Evolutionary conservation across 2,113 vertebrate species (phyloP).

Genomic region (Cebidichthys violaceus): DNA sequence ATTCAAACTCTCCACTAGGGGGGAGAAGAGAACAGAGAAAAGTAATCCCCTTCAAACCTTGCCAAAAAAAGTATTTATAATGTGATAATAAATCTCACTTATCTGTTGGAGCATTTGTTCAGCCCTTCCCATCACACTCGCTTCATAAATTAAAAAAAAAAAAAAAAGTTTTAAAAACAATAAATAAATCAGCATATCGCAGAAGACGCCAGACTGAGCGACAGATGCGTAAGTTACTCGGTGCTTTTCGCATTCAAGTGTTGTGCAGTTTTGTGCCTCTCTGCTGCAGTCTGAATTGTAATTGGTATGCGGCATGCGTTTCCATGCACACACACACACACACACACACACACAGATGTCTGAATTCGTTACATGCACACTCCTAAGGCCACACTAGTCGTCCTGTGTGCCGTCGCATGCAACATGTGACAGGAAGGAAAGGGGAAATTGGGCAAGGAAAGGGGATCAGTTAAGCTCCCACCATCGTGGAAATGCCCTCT

Average conservation of each 20-base stretch:
- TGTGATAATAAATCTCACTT: slow-evolving; percentile 12
- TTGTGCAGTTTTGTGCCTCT: neutral
- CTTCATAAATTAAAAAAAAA: neutral
- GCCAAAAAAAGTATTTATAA: neutral
- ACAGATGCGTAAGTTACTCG: slow-evolving; percentile 39
- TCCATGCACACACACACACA: slow-evolving; percentile 9
- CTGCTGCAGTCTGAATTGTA: slow-evolving; percentile 12
- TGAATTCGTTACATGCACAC: slow-evolving; percentile 25
- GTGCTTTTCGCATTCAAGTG: slow-evolving; percentile 20
- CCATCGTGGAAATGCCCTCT: neutral
- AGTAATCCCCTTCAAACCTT: neutral
- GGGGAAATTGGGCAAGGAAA: slow-evolving; percentile 10
- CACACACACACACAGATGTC: slow-evolving; percentile 23
- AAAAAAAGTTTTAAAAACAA: neutral
- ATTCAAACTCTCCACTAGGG: slow-evolving; percentile 20
- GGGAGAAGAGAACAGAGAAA: slow-evolving; percentile 59
- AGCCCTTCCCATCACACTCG: neutral
- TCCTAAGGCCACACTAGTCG: slow-evolving; percentile 4
- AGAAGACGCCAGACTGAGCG: slow-evolving; percentile 26
- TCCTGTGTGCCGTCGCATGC: slow-evolving; percentile 33
- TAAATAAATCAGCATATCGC: slow-evolving; percentile 33
- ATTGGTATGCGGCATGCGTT: neutral
- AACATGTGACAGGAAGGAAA: slow-evolving; percentile 37
- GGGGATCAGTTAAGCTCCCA: slow-evolving; percentile 12
- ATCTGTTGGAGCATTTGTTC: neutral